Conservation (phyloP, 2,113 vertebrate genomes). For the Aspiorhynchus laticeps region DNA sequence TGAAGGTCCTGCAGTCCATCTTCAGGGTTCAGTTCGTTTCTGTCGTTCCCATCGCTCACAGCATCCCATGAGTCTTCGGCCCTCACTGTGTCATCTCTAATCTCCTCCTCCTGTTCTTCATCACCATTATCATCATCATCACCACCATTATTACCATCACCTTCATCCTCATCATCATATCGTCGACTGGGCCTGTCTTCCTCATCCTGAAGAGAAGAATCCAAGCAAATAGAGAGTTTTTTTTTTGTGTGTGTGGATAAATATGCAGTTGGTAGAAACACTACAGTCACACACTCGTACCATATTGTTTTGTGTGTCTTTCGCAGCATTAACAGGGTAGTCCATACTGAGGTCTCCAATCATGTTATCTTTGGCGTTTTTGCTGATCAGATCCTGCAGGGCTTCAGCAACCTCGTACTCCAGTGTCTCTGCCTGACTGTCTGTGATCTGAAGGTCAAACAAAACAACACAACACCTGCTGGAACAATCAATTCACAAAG, state of each 20-base stretch:
- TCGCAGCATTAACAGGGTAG: constrained; percentile 74
- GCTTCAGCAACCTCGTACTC: constrained; percentile 97
- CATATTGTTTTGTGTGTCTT: constrained; percentile 76
- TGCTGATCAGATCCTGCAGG: constrained; percentile 91
- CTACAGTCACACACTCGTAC: constrained; percentile 65
- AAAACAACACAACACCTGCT: constrained; percentile 35
- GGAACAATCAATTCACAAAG: background rate
- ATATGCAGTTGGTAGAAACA: background rate
- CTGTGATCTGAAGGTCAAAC: constrained; percentile 84
- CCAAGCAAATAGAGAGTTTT: background rate
- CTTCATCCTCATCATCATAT: constrained; percentile 61
- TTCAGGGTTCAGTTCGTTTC: constrained; percentile 83
- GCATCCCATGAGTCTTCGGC: constrained; percentile 77
- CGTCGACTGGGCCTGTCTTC: constrained; percentile 55
- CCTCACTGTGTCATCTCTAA: constrained; percentile 68
- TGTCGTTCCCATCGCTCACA: constrained; percentile 78
- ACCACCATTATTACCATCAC: constrained; percentile 25
- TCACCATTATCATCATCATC: constrained; percentile 19
- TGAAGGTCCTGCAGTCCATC: constrained; percentile 92
- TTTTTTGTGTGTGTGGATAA: too few species aligned
- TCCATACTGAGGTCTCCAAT: constrained; percentile 77
- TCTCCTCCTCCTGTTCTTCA: constrained; percentile 68
- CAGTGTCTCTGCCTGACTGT: constrained; percentile 92
- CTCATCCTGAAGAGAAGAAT: constrained; percentile 57
- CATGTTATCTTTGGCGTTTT: constrained; percentile 88